phyloP scores from a whole-genome alignment of 2,888 invertebrate species.

The Leptinotarsa rubiginosa region DNA sequence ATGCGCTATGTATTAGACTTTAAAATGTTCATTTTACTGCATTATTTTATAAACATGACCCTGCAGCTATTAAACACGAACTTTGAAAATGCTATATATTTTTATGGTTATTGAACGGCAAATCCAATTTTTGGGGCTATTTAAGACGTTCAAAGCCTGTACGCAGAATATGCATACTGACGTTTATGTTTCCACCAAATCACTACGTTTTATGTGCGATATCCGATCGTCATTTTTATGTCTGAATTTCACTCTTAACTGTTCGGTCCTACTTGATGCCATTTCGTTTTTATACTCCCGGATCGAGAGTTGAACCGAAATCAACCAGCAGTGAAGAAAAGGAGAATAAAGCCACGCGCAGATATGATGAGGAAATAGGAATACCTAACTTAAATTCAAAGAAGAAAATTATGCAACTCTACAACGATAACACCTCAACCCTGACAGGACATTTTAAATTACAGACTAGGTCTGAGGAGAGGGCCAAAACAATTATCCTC shows the following conservation, averaged over 20 bases:
- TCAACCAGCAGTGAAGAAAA: background rate
- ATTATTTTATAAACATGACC: slow-evolving; percentile 67
- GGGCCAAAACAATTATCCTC: too few species aligned
- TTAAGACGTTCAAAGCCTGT: slow-evolving; percentile 62
- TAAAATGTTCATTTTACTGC: slow-evolving; percentile 66
- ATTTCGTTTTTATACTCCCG: slow-evolving; percentile 32
- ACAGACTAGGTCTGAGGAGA: too few species aligned
- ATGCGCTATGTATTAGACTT: slow-evolving; percentile 65
- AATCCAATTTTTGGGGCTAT: slow-evolving; percentile 68
- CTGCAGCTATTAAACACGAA: slow-evolving; percentile 65
- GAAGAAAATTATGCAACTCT: too few species aligned
- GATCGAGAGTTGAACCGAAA: slow-evolving; percentile 21
- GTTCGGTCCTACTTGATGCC: slow-evolving; percentile 36
- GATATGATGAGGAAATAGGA: background rate
- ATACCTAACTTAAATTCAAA: too few species aligned
- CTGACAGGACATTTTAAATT: too few species aligned
- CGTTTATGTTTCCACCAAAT: slow-evolving; percentile 63
- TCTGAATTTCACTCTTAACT: slow-evolving; percentile 52
- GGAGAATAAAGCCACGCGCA: background rate
- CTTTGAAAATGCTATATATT: slow-evolving; percentile 66
- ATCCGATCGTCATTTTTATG: slow-evolving; percentile 61
- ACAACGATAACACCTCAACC: too few species aligned
- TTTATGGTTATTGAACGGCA: slow-evolving; percentile 67
- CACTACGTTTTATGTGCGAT: slow-evolving; percentile 62
- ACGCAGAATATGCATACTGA: slow-evolving; percentile 63